Evolutionary conservation across 2,113 vertebrate species (phyloP), one percentile per base, ranked within the genome.

Genomic region (Noctilio leporinus): DNA sequence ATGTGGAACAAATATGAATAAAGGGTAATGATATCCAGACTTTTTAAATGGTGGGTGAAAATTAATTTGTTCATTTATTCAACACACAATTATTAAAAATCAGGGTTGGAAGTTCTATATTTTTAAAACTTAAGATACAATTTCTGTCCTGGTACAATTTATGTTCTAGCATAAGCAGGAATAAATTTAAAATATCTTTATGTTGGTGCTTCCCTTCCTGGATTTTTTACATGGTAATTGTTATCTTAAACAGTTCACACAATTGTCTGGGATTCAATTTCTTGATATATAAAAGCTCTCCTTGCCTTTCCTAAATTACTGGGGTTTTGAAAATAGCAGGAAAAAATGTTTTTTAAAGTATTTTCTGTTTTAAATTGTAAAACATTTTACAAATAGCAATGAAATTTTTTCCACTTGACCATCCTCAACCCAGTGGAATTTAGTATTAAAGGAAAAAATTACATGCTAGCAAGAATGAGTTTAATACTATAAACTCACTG

Each of bases 381-480:
- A 72, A 28, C 40, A 85, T 81, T 76, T 86, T 80, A 77, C 14
- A 85, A 57, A 77, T 47, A 72, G 33, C 72, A 91, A 81, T 38
- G 17, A 2, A 67, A 86, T 69, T 77, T 45, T 91, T 95, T 45
- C 40, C 14, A 76, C 17, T 84, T 83, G 45, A 22, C 51, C 49
- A 83, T 64, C 26, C 22, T 81, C 84, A 43, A 87, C 33, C 76
- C 80, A 92, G 1, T 38, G 7, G 33, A 90, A 95, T 94, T 93
- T 85, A 93, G 17, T 24, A 80, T 20, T 81, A 40, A 96, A 72
- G 30, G 76, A 90, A 57, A 84, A 94, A 96, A 85, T 47, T 94
- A 47, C 24, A 81, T 30, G 33, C 30, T 88, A 76, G 14, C 59
- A 81, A 91, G 35, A 8, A 17, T 80, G 30, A 75, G 47, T 65